A percentile compares a stretch with the other conserved stretches of the same genome.
Conservation (phyloP, 92 coral and sea anemone species). For the Galaxea fascicularis region DNA sequence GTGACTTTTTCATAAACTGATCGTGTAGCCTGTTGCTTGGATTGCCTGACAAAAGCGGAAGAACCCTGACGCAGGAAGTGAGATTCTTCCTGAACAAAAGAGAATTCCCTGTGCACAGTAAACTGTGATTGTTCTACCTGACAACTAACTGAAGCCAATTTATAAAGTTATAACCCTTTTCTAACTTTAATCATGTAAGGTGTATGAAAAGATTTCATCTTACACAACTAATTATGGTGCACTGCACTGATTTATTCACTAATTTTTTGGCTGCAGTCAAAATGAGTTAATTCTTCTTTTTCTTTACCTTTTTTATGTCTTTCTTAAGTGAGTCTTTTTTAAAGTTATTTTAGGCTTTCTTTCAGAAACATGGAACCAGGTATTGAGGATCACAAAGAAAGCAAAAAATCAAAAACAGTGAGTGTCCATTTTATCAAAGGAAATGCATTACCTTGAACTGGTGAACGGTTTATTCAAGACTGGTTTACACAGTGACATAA, state of each 20-base stretch:
- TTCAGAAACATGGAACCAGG: slow-evolving; percentile 37
- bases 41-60: slow-evolving; percentile 18
- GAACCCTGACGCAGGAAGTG: slow-evolving; percentile 12
- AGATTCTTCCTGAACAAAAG: neutral
- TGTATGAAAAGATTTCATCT: neutral
- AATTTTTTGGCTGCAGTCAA: too few species aligned
- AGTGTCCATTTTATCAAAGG: neutral
- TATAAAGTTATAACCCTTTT: neutral
- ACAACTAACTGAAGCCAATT: neutral
- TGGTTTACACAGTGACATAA: too few species aligned
- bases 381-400: slow-evolving; percentile 42
- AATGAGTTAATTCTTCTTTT: too few species aligned
- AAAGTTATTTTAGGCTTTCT: slow-evolving; percentile 19
- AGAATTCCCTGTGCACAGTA: neutral
- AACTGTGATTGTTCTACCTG: neutral
- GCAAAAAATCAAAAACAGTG: slow-evolving; percentile 36
- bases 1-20: neutral
- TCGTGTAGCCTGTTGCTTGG: neutral
- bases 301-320: too few species aligned
- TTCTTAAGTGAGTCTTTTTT: too few species aligned
- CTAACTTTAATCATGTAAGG: too few species aligned
- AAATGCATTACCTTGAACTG: too few species aligned
- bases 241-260: too few species aligned
- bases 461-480: too few species aligned
- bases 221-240: too few species aligned